A percentile compares a stretch with the other conserved stretches of the same genome.
Conservation (phyloP, 30 jellyfish, hydroid and myxozoan species). For the Rhopilema esculentum region DNA sequence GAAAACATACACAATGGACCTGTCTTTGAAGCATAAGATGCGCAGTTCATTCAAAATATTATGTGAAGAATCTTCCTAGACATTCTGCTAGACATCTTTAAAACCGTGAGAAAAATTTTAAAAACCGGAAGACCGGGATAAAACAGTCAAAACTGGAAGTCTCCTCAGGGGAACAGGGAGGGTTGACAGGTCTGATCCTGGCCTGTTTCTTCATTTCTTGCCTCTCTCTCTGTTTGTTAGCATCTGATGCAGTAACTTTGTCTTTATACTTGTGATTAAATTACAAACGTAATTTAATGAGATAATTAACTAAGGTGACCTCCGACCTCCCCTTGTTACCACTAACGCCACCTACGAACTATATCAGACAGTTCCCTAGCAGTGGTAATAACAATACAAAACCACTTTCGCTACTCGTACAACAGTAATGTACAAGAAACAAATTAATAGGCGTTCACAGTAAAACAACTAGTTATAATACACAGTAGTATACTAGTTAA, state of each 20-base stretch:
- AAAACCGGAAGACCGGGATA: too few species aligned
- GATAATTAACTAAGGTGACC: background rate
- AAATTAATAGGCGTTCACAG: background rate
- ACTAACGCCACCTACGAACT: background rate
- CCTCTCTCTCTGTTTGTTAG: background rate
- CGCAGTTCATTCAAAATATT: too few species aligned
- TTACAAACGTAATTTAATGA: background rate
- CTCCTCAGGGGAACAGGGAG: too few species aligned
- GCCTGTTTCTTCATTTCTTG: background rate
- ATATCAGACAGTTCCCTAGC: background rate
- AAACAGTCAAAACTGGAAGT: too few species aligned
- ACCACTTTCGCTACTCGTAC: background rate
- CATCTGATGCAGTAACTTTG: background rate
- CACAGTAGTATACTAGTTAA: background rate
- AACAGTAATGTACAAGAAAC: background rate
- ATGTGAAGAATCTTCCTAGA: too few species aligned
- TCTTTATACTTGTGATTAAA: background rate
- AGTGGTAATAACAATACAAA: background rate
- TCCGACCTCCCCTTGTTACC: background rate
- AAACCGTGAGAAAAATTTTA: too few species aligned
- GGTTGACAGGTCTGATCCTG: too few species aligned
- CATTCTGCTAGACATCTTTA: too few species aligned
- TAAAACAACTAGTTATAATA: background rate
- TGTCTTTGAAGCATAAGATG: too few species aligned
- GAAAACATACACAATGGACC: too few species aligned